Conservation (phyloP, 2,888 invertebrate genomes). For the Xestia c-nigrum region DNA sequence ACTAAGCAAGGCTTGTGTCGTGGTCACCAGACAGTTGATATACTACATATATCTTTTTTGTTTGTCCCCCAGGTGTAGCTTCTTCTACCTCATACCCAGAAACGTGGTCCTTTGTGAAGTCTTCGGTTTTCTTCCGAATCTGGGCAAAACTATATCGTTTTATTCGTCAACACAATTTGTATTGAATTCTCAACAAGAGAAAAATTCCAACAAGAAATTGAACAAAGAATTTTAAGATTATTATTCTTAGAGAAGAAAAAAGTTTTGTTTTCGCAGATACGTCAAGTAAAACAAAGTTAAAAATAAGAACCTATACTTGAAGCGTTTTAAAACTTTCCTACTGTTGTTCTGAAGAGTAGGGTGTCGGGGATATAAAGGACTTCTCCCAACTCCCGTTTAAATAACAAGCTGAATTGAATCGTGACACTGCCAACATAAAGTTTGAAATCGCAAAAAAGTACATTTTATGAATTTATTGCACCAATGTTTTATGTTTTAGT, state of each 20-base stretch:
- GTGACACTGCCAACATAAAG: conserved; percentile 25
- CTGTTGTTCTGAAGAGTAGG: conserved; percentile 53
- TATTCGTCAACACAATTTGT: neutral
- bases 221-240: conserved; percentile 26
- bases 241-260: conserved; percentile 25
- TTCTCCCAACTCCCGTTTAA: conserved; percentile 26
- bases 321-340: conserved; percentile 56
- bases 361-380: conserved; percentile 52
- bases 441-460: conserved; percentile 19
- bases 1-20: too few relatives aligned
- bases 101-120: neutral
- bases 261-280: conserved; percentile 51
- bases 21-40: too few relatives aligned
- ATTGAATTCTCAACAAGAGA: too few relatives aligned
- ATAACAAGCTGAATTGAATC: conserved; percentile 50
- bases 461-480: conserved; percentile 43
- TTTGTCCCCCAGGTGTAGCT: neutral
- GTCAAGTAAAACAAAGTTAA: conserved; percentile 50
- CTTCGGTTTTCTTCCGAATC: too few relatives aligned
- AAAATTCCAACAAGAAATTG: neutral
- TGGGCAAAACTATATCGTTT: neutral
- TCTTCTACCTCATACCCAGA: neutral
- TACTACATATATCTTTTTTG: too few relatives aligned
- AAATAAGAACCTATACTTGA: conserved; percentile 52
- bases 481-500: conserved; percentile 41